Base-by-base conservation (phyloP, 1,140 invertebrate genomes). In the Heliconius congener region DNA sequence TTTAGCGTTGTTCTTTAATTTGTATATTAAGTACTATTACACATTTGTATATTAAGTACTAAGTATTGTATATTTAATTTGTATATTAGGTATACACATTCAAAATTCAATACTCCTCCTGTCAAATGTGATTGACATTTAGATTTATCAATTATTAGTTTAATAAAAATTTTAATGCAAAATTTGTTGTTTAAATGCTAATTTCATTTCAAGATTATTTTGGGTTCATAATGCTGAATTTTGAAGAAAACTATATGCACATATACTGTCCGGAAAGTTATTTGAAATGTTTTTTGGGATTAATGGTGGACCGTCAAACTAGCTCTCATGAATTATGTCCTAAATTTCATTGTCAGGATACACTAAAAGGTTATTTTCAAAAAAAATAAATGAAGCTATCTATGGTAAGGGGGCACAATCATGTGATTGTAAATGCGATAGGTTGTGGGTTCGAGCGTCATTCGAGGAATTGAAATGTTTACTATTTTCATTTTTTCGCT, bases 231-330 rank as follows among this genome's bases (percentile, higher is more conserved):
- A 30, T 66, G 11, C 23, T 1, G 23, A 66, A 89, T 23, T 85
- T 87, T 73, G 80, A 84, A 71, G 76, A 79, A 8, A 87, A 84
- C 23, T 88, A 90, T 50, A 86, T 89, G 37, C 89, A 85, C 27
- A 87, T 90, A 73, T 91, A 90, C 74, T 91, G 91, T 70, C 77
- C 86, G 0, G 87, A 92, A 34, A 87, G 87, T 77, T 93, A 93
- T 76, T 81, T 92, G 8, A 91, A 91, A 84, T 91, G 90, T 74
- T 92, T 93, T 75, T 93, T 90, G 90, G 81, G 85, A 8, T 73
- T 92, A 66, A 66, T 66, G 23, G 60, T 66, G n/a, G 90, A 93
- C 79, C 83, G 84, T 16, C 91, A 91, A 23, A 87, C 76, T 72
- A 92, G 90, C 66, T 71, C 72, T n/a, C 84, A 87, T 70, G 81